These are phyloP conservation scores for Orthonychiurus folsomi DNA, from an alignment of 2,888 invertebrate species.

Conservation along the genomic window DNA sequence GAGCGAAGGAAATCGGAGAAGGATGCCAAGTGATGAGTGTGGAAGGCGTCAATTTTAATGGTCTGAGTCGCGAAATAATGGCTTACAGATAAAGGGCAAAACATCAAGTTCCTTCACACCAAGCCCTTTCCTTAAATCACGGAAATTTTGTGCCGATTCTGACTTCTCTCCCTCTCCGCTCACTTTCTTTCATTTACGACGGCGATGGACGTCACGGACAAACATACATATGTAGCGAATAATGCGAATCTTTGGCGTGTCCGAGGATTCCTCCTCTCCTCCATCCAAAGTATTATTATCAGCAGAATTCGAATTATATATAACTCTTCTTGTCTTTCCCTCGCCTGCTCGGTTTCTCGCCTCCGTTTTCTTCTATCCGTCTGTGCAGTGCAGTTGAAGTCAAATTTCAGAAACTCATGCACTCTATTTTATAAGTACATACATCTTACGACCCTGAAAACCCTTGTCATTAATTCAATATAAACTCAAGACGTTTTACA, in stretches of 20 bases:
- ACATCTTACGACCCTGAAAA: too few relatives aligned
- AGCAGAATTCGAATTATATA: neutral
- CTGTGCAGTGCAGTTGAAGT: too few relatives aligned
- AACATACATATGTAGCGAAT: constrained; percentile 1
- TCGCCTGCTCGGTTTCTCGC: neutral
- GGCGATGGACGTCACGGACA: neutral
- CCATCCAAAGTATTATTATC: neutral
- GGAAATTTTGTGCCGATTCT: constrained; percentile 1
- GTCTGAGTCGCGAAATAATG: constrained; percentile 32
- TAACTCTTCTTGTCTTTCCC: neutral
- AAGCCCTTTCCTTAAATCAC: neutral
- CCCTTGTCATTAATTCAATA: too few relatives aligned
- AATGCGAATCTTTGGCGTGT: neutral
- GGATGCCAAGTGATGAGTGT: constrained; percentile 1
- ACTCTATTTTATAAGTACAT: too few relatives aligned
- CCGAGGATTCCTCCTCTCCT: neutral
- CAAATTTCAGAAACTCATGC: too few relatives aligned
- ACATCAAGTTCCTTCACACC: neutral
- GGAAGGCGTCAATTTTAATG: constrained; percentile 36
- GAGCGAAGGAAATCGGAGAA: neutral
- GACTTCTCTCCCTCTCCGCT: neutral
- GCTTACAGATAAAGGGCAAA: constrained; percentile 26
- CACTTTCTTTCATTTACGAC: neutral
- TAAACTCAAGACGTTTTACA: too few relatives aligned
- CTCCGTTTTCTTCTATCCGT: too few relatives aligned